Evolutionary conservation across 2,797 vertebrate genomes (phyloP).

Genomic region (Mus caroli): DNA sequence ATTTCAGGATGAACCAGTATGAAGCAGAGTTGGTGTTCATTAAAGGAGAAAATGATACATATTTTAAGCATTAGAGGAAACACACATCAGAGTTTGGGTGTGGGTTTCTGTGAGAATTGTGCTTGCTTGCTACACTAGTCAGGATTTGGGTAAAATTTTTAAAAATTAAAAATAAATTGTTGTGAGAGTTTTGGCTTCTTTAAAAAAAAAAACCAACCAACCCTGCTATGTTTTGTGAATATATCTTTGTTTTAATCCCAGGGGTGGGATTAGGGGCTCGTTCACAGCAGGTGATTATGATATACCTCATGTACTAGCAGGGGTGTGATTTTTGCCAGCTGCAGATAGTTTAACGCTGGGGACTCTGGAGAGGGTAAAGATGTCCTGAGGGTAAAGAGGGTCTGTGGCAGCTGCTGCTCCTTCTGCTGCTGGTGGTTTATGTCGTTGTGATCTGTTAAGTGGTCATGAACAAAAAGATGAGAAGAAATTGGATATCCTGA

Average conservation of each 20-base stretch:
- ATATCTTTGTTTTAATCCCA: neutral
- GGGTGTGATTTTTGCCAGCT: neutral
- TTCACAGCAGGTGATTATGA: neutral
- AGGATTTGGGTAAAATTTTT: neutral
- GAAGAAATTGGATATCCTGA: neutral
- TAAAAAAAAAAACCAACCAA: neutral
- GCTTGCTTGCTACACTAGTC: neutral
- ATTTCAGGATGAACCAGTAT: neutral
- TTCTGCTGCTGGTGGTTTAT: neutral
- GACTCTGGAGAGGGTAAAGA: neutral
- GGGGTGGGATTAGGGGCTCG: neutral
- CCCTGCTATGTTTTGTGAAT: neutral
- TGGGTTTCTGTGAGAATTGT: neutral
- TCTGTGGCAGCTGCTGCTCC: neutral
- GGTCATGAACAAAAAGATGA: neutral
- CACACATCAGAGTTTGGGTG: neutral
- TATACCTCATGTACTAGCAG: neutral
- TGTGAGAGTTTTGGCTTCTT: neutral
- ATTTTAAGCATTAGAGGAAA: neutral
- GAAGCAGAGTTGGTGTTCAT: neutral
- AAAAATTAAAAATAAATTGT: neutral
- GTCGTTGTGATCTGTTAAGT: neutral
- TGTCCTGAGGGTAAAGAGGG: neutral
- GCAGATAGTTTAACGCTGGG: neutral
- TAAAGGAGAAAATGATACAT: neutral